phyloP scores from a whole-genome alignment of 2,888 invertebrate species.

The Stenodema calcarata region DNA sequence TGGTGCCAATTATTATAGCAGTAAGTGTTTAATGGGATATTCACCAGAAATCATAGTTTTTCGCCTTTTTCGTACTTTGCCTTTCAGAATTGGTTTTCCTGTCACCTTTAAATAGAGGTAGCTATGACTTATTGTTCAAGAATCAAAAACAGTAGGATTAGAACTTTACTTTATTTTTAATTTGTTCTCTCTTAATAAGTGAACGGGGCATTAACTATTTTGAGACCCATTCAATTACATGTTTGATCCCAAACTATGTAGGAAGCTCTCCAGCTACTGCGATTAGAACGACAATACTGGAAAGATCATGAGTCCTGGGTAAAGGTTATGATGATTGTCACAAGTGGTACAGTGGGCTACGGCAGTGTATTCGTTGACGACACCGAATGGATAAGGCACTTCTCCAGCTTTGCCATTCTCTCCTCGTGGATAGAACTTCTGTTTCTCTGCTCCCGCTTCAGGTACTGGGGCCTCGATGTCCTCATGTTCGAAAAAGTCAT shows the following conservation, averaged over 20 bases:
- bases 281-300: slow-evolving; percentile 63
- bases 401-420: slow-evolving; percentile 65
- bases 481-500: slow-evolving; percentile 70
- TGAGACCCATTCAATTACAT: too few relatives aligned
- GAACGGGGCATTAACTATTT: too few relatives aligned
- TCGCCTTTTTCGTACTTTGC: too few relatives aligned
- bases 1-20: not conserved
- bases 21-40: slow-evolving; percentile 27
- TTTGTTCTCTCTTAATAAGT: too few relatives aligned
- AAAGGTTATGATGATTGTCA: slow-evolving; percentile 64
- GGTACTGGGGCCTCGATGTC: slow-evolving; percentile 68
- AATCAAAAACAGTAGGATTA: too few relatives aligned
- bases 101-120: too few relatives aligned
- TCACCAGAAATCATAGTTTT: too few relatives aligned
- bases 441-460: slow-evolving; percentile 67
- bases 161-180: too few relatives aligned
- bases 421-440: slow-evolving; percentile 68
- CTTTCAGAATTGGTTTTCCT: too few relatives aligned
- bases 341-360: slow-evolving; percentile 35
- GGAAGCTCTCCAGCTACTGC: slow-evolving; percentile 64
- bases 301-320: slow-evolving; percentile 67
- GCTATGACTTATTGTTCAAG: too few relatives aligned
- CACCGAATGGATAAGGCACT: slow-evolving; percentile 63
- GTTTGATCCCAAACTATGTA: slow-evolving; percentile 55
- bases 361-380: not conserved